Evolutionary conservation across 2,797 vertebrate species (phyloP), one percentile per base, ranked within the genome.

Genomic region (Acrossocheilus wenchowensis): DNA sequence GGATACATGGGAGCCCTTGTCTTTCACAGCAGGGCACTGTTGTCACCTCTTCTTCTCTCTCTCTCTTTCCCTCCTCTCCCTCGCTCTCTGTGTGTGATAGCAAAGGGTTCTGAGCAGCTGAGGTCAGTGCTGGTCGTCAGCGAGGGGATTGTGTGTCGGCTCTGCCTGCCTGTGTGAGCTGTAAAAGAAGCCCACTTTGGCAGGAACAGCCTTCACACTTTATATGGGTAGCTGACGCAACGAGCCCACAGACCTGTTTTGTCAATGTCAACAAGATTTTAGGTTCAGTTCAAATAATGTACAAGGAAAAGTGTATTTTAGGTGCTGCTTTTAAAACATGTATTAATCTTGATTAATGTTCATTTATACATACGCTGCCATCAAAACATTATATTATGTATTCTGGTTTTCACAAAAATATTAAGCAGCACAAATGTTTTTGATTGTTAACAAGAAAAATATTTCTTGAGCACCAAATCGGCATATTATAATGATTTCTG

Each of bases 141-240:
- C 83, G 64, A 90, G 66, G 66, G 4, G 93, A 93, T 94, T 36
- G 4, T n/a, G 81, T 94, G 87, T 93, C 93, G 89, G 92, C 91
- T 89, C 90, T 93, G 91, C 89, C 93, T 91, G 93, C 89, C 91
- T 91, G 90, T 90, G 39, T 60, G 90, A 71, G 92, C 92, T 91
- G 94, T 94, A 95, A 95, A 94, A 94, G 92, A 92, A 94, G 88
- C 91, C 93, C 87, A 87, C 90, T 91, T 93, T 93, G 91, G 93
- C 93, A 93, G 89, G 88, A 92, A 93, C 93, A 91, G 89, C 90
- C 90, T 91, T 89, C 90, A 71, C 73, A 93, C 93, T 93, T 90
- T 90, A 94, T 90, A 94, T 90, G 93, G 92, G 90, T 36, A 48
- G 26, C 10, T 81, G 62, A 36, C 0, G 6, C 41, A 80, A 80